phyloP scores from a whole-genome alignment of 2,113 vertebrate species.

The Actenoides hombroni region DNA sequence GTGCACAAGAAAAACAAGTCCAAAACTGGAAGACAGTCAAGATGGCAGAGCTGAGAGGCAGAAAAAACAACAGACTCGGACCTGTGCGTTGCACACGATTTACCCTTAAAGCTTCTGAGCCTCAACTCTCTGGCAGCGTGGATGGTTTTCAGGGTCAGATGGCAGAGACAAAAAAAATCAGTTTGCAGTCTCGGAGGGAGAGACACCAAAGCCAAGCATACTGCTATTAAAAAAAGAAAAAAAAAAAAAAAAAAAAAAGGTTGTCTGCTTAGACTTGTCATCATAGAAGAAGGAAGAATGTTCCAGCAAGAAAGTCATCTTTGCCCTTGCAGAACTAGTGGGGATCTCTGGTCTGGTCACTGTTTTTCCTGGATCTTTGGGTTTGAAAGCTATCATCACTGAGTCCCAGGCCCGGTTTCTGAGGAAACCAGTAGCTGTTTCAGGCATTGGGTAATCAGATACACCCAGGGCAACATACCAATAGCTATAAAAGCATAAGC shows the following conservation, averaged over 20 bases:
- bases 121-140: not conserved
- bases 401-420: not conserved
- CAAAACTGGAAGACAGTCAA: slow-evolving; percentile 5
- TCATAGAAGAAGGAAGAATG: not conserved
- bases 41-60: not conserved
- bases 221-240: not conserved
- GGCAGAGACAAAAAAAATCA: slow-evolving; percentile 1
- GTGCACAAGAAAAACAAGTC: not conserved
- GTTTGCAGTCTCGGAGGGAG: not conserved
- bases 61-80: not conserved
- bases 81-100: not conserved
- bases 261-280: not conserved
- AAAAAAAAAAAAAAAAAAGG: not conserved
- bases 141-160: not conserved
- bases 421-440: slow-evolving; percentile 16
- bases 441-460: slow-evolving; percentile 11
- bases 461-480: slow-evolving; percentile 10
- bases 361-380: slow-evolving; percentile 28
- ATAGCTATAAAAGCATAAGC: not conserved
- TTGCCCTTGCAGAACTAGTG: not conserved
- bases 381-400: not conserved
- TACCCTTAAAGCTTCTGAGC: not conserved
- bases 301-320: not conserved
- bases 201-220: not conserved
- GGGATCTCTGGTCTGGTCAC: not conserved